phyloP scores from a whole-genome alignment of 2,888 invertebrate species.

The Pristionchus fissidentatus region DNA sequence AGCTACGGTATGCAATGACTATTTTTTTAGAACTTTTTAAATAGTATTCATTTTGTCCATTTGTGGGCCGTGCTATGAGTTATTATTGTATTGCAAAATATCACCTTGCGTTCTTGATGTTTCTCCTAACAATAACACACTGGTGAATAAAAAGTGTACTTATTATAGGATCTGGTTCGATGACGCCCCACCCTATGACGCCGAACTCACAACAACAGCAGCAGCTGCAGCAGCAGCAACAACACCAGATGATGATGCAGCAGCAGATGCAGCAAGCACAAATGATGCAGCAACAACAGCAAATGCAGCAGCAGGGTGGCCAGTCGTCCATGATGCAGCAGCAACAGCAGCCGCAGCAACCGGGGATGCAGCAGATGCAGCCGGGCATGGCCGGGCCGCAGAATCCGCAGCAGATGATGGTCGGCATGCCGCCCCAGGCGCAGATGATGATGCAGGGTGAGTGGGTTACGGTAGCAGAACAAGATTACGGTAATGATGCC shows the following conservation, averaged over 20 bases:
- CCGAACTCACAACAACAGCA: neutral
- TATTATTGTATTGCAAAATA: too few relatives aligned
- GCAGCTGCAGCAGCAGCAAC: neutral
- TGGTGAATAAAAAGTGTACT: neutral
- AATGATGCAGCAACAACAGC: conserved; percentile 16
- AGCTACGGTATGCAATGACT: neutral
- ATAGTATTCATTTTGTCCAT: neutral
- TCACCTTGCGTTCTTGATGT: too few relatives aligned
- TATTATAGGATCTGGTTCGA: neutral
- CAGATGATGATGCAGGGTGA: conserved; percentile 40
- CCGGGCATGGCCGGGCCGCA: neutral
- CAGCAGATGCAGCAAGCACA: neutral
- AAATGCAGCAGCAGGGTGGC: neutral
- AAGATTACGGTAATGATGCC: neutral
- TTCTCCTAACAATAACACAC: too few relatives aligned
- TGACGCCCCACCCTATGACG: conserved; percentile 19
- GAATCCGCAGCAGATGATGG: conserved; percentile 14
- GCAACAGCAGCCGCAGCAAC: conserved; percentile 39
- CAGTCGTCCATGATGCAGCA: conserved; percentile 47
- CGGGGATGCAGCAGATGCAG: conserved; percentile 11
- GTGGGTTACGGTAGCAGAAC: neutral
- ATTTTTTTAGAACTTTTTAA: neutral
- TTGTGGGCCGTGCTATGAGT: too few relatives aligned
- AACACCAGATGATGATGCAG: neutral
- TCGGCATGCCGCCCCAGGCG: neutral